phyloP scores from a whole-genome alignment of 2,797 vertebrate genomes.

The Sandelia bainsii region DNA sequence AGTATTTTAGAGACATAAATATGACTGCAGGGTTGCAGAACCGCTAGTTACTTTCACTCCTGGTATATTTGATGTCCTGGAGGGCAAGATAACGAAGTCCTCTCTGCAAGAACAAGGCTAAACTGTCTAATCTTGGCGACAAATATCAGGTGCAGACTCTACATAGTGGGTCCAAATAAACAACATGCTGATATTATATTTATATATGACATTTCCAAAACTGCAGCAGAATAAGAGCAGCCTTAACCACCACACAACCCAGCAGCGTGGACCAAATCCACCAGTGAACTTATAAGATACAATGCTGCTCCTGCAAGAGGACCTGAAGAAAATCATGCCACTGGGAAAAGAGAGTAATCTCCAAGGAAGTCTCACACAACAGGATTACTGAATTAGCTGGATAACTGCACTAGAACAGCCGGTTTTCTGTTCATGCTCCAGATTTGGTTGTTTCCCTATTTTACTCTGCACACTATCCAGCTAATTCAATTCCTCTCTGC shows the following conservation, averaged over 20 bases:
- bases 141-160: neutral
- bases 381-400: slow-evolving; percentile 12
- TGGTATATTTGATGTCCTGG: slow-evolving; percentile 14
- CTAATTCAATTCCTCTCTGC: slow-evolving; percentile 12
- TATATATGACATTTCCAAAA: neutral
- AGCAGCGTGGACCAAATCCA: neutral
- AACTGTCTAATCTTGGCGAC: neutral
- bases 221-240: neutral
- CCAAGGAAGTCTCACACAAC: neutral
- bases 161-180: neutral
- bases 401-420: slow-evolving; percentile 13
- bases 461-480: neutral
- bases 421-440: slow-evolving; percentile 10
- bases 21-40: slow-evolving; percentile 13
- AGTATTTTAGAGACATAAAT: slow-evolving; percentile 47
- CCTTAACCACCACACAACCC: slow-evolving; percentile 10
- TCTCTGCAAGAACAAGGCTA: neutral
- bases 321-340: neutral
- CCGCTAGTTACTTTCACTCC: slow-evolving; percentile 6
- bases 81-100: slow-evolving; percentile 13
- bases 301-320: neutral
- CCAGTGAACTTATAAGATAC: neutral
- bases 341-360: neutral
- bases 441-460: slow-evolving; percentile 26
- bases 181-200: neutral